A percentile compares a stretch with the other conserved stretches of the same genome.
Conservation (phyloP, 2,113 vertebrate genomes). For the Seriola rivoliana region DNA sequence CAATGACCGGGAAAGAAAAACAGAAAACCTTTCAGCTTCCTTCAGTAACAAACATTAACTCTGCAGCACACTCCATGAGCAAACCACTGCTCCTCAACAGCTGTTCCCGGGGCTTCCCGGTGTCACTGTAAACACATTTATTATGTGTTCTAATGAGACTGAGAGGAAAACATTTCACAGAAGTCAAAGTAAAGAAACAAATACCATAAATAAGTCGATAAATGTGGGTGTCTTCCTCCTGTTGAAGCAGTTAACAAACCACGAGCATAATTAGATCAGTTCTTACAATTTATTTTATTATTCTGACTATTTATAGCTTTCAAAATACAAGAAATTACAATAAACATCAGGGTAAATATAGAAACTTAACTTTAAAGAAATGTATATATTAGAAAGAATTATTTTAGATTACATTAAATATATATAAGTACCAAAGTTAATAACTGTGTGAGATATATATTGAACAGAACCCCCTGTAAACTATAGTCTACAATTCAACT, state of each 20-base stretch:
- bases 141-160: neutral
- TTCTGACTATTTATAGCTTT: neutral
- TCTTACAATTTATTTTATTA: neutral
- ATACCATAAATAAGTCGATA: neutral
- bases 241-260: neutral
- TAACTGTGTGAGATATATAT: neutral
- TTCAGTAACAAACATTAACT: neutral
- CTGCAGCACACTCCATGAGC: neutral
- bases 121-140: neutral
- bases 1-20: neutral
- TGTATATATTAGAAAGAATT: neutral
- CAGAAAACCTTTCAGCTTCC: neutral
- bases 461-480: neutral
- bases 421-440: neutral
- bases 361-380: neutral
- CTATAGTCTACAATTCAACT: neutral
- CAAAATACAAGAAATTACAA: neutral
- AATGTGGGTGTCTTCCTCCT: neutral
- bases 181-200: neutral
- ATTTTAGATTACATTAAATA: conserved; percentile 18
- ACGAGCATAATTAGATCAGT: neutral
- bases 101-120: neutral
- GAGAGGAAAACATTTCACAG: neutral
- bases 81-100: neutral
- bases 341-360: neutral